phyloP scores from a whole-genome alignment of 2,888 invertebrate species.

The Rhyacophila evoluta region DNA sequence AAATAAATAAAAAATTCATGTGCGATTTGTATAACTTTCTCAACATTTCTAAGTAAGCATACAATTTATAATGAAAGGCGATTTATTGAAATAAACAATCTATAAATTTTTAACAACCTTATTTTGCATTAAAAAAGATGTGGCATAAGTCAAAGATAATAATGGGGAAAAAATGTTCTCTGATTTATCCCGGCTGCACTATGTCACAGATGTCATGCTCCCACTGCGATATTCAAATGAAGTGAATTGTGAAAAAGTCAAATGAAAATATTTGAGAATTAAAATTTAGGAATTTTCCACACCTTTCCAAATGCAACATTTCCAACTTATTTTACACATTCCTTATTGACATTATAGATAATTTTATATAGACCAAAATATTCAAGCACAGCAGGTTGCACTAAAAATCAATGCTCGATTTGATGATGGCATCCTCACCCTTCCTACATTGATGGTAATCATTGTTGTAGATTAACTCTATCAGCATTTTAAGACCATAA shows the following conservation, averaged over 20 bases:
- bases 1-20: not conserved
- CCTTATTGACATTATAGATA: slow-evolving; percentile 12
- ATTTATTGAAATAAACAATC: slow-evolving; percentile 19
- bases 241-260: too few species aligned
- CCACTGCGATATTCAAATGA: too few species aligned
- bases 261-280: too few species aligned
- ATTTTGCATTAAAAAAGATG: not conserved
- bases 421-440: not conserved
- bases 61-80: slow-evolving; percentile 24
- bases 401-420: not conserved
- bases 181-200: too few species aligned
- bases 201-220: too few species aligned
- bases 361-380: not conserved
- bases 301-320: not conserved
- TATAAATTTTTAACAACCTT: slow-evolving; percentile 10
- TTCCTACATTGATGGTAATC: not conserved
- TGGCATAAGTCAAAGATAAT: too few species aligned
- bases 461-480: not conserved
- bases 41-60: slow-evolving; percentile 9
- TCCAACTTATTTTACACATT: not conserved
- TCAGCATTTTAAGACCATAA: not conserved
- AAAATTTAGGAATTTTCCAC: not conserved
- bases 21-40: not conserved
- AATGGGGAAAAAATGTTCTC: too few species aligned
- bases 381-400: not conserved